Conservation (phyloP, 2,888 invertebrate species). For the Flabesymbios commensalis region DNA sequence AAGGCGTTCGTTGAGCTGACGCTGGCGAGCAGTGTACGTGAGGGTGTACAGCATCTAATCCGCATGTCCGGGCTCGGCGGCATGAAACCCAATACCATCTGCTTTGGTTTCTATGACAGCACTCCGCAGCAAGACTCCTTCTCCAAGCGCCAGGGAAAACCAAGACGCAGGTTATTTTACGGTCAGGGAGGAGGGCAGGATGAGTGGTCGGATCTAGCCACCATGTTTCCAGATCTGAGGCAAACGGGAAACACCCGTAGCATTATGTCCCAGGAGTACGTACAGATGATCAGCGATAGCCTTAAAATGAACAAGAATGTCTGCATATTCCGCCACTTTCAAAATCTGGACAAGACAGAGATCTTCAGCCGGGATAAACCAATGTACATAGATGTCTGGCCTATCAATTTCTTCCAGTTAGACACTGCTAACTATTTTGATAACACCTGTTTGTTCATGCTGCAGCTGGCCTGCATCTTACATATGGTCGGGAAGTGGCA, state of each 20-base stretch:
- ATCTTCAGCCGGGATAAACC: slow-evolving; percentile 64
- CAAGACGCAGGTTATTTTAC: background rate
- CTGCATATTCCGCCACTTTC: slow-evolving; percentile 90
- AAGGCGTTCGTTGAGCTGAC: slow-evolving; percentile 64
- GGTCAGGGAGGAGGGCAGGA: background rate
- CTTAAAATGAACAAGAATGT: slow-evolving; percentile 92
- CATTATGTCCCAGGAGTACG: slow-evolving; percentile 71
- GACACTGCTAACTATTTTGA: slow-evolving; percentile 80
- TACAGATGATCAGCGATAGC: slow-evolving; percentile 83
- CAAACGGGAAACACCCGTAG: slow-evolving; percentile 29
- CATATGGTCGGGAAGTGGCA: slow-evolving; percentile 75
- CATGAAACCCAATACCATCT: slow-evolving; percentile 96
- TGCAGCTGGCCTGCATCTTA: slow-evolving; percentile 94
- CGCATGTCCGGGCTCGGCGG: slow-evolving; percentile 94
- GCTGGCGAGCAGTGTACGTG: slow-evolving; percentile 79
- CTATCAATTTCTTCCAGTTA: slow-evolving; percentile 87
- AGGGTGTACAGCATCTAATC: slow-evolving; percentile 89
- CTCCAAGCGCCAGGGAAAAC: background rate
- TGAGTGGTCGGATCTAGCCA: background rate
- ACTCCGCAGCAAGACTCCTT: slow-evolving; percentile 69
- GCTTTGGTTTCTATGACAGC: slow-evolving; percentile 90
- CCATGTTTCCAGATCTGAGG: slow-evolving; percentile 34
- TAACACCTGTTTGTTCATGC: slow-evolving; percentile 89
- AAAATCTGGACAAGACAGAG: slow-evolving; percentile 77
- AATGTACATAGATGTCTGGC: slow-evolving; percentile 93